Percentiles rank a stretch among this genome's conserved stretches.
phyloP scores from a whole-genome alignment of 1,140 invertebrate genomes.

The Proctacanthus coquilletti region DNA sequence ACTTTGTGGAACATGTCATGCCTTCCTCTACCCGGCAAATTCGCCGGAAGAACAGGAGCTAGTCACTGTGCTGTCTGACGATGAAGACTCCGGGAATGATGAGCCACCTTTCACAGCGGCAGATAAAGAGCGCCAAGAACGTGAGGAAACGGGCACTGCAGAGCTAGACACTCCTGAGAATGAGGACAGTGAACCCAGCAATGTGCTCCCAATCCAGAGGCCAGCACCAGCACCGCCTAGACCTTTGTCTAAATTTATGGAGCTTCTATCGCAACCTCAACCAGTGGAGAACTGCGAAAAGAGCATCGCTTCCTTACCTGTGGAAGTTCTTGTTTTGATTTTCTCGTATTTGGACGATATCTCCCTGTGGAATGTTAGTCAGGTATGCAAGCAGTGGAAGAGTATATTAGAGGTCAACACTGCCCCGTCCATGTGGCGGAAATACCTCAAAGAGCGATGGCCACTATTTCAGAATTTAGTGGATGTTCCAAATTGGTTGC shows the following conservation, averaged over 20 bases:
- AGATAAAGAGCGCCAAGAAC: slow-evolving; percentile 33
- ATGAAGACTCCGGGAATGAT: slow-evolving; percentile 86
- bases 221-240: slow-evolving; percentile 17
- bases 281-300: slow-evolving; percentile 1
- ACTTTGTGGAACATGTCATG: slow-evolving; percentile 82
- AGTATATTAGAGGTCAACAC: slow-evolving; percentile 60
- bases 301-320: slow-evolving; percentile 16
- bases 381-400: slow-evolving; percentile 74
- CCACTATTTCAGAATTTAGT: slow-evolving; percentile 65
- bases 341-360: slow-evolving; percentile 84
- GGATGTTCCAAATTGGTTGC: slow-evolving; percentile 59
- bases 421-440: slow-evolving; percentile 58
- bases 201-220: slow-evolving; percentile 20
- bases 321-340: slow-evolving; percentile 65
- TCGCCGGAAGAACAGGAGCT: slow-evolving; percentile 21
- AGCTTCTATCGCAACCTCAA: slow-evolving; percentile 13
- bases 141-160: slow-evolving; percentile 32
- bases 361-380: slow-evolving; percentile 70
- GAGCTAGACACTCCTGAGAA: neutral
- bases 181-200: slow-evolving; percentile 11
- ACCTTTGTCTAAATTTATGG: slow-evolving; percentile 18
- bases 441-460: slow-evolving; percentile 59
- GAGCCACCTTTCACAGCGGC: slow-evolving; percentile 47
- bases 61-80: slow-evolving; percentile 59
- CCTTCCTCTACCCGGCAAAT: slow-evolving; percentile 69